Conservation (phyloP, 2,888 invertebrate genomes). For the Dryobota labecula region DNA sequence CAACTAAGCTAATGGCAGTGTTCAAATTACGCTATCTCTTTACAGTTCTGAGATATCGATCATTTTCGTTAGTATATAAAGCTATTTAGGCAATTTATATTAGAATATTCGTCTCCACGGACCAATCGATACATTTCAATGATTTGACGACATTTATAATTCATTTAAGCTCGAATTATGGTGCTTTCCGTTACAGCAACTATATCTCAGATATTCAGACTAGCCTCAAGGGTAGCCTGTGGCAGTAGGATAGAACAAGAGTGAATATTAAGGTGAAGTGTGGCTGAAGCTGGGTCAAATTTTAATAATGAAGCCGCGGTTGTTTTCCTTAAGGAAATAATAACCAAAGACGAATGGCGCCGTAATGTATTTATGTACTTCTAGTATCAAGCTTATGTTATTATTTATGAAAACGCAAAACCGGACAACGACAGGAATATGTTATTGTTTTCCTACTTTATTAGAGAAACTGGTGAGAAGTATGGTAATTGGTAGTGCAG, state of each 20-base stretch:
- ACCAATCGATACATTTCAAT: too few species aligned
- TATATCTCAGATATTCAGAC: constrained; percentile 6
- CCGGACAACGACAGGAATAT: background rate
- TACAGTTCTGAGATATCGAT: too few species aligned
- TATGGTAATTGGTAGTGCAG: background rate
- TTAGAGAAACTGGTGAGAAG: background rate
- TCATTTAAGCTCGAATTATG: too few species aligned
- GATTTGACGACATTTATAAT: too few species aligned
- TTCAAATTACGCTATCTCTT: too few species aligned
- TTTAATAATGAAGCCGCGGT: background rate
- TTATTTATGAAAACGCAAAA: constrained; percentile 22
- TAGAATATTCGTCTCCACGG: too few species aligned
- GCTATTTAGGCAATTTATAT: too few species aligned
- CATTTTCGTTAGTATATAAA: too few species aligned
- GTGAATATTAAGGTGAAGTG: constrained; percentile 14
- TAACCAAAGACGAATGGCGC: constrained; percentile 2
- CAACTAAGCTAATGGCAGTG: too few species aligned
- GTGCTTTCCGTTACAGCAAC: too few species aligned
- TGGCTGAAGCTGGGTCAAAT: constrained; percentile 14
- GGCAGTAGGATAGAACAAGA: constrained; percentile 3
- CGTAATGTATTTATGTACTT: background rate
- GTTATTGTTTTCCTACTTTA: background rate
- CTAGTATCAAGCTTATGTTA: background rate
- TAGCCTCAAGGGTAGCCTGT: background rate
- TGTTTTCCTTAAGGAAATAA: constrained; percentile 29